Evolutionary conservation across 2,113 vertebrate species (phyloP).

Genomic region (Nesoenas mayeri): DNA sequence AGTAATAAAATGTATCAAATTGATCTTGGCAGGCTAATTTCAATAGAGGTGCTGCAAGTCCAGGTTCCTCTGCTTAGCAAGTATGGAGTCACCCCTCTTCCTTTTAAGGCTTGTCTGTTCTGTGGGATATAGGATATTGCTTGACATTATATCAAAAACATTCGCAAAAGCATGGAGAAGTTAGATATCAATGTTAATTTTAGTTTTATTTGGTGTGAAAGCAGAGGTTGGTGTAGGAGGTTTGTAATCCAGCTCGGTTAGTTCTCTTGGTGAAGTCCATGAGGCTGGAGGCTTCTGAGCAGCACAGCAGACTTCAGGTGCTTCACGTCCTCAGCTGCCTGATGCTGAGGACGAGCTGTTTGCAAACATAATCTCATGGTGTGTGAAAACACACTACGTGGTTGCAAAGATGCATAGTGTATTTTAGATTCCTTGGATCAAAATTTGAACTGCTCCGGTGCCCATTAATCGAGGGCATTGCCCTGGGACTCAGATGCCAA

Average conservation of each 20-base stretch:
- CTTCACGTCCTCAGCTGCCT: background rate
- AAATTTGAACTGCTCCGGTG: background rate
- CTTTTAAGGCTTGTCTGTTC: background rate
- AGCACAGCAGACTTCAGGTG: background rate
- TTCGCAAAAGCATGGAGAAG: background rate
- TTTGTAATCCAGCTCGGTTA: background rate
- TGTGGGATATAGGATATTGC: background rate
- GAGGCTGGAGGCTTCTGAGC: background rate
- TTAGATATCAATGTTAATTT: background rate
- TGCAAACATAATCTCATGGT: accelerated
- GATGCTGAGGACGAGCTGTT: background rate
- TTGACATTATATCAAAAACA: background rate
- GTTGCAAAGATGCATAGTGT: background rate
- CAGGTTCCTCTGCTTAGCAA: constrained; percentile 18
- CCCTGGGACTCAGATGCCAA: accelerated
- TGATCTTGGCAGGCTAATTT: constrained; percentile 47
- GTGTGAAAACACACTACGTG: background rate
- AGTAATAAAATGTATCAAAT: constrained; percentile 60
- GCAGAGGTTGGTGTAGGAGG: background rate
- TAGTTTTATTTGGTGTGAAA: background rate
- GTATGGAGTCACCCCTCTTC: background rate
- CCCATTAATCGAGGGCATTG: accelerated
- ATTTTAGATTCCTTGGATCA: background rate
- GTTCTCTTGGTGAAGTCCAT: background rate
- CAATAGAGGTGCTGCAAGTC: background rate